A percentile compares a stretch with the other conserved stretches of the same genome.
These are phyloP conservation scores for Neodiprion lecontei DNA, from an alignment of 1,140 invertebrate genomes.

Conservation along the genomic window DNA sequence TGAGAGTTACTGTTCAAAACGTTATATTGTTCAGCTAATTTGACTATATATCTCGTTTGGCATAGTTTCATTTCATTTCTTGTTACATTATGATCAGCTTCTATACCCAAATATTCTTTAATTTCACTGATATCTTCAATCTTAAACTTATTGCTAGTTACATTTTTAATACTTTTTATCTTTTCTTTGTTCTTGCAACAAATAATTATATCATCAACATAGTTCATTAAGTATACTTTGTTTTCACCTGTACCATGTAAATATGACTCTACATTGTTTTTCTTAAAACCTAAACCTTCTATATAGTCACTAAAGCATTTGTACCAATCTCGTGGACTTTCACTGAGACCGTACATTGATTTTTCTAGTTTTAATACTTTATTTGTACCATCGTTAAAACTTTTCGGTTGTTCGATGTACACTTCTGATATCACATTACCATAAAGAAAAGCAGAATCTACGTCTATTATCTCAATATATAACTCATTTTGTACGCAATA, in stretches of 20 bases:
- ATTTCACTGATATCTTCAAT: conserved; percentile 24
- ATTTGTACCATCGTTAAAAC: neutral
- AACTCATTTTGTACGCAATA: neutral
- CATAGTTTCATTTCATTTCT: conserved; percentile 18
- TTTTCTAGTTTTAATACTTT: conserved; percentile 14
- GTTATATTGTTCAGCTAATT: conserved; percentile 16
- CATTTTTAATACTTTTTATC: conserved; percentile 21
- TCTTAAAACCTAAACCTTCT: too few species aligned
- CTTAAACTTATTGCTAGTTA: conserved; percentile 19
- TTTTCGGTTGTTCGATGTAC: conserved; percentile 10
- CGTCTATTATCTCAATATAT: neutral
- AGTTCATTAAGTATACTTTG: neutral
- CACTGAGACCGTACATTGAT: conserved; percentile 10
- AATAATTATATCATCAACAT: conserved; percentile 28
- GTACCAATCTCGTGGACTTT: conserved; percentile 12
- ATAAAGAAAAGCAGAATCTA: conserved; percentile 9
- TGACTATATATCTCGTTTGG: conserved; percentile 22
- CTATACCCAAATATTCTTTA: conserved; percentile 23
- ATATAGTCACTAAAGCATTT: neutral
- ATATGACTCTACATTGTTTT: too few species aligned
- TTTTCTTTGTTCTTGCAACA: conserved; percentile 12
- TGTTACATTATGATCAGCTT: conserved; percentile 10
- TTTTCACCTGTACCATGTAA: too few species aligned
- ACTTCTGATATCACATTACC: conserved; percentile 7
- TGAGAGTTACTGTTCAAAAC: conserved; percentile 30